Evolutionary conservation across 2,113 vertebrate genomes (phyloP).

Genomic region (Sciurus niger): DNA sequence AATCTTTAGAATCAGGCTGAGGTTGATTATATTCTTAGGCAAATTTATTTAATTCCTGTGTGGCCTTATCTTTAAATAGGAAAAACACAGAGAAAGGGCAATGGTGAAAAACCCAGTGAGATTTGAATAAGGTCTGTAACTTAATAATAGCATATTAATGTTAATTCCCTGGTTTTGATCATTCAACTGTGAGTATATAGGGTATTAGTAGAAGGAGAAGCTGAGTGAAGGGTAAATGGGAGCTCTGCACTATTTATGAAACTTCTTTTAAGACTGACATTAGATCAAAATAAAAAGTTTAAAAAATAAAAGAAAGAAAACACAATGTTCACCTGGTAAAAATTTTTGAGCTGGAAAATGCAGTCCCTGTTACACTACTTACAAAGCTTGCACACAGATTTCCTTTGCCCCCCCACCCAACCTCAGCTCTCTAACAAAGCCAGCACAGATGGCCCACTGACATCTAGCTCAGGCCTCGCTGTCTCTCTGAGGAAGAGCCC

Average conservation of each 20-base stretch:
- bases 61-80: background rate
- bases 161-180: constrained; percentile 42
- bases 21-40: background rate
- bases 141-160: background rate
- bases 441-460: background rate
- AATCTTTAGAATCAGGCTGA: background rate
- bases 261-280: background rate
- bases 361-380: too few species aligned
- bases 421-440: background rate
- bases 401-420: background rate
- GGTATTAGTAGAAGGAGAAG: background rate
- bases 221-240: background rate
- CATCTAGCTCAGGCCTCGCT: background rate
- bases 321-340: background rate
- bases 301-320: background rate
- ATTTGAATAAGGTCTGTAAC: background rate
- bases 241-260: background rate
- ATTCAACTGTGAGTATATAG: background rate
- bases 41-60: background rate
- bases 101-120: background rate
- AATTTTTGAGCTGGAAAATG: background rate
- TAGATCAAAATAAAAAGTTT: background rate
- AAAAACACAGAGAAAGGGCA: background rate
- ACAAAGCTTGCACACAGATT: background rate
- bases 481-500: background rate